Base-by-base conservation (phyloP, 1,140 invertebrate genomes). In the Pollicipes pollicipes region DNA sequence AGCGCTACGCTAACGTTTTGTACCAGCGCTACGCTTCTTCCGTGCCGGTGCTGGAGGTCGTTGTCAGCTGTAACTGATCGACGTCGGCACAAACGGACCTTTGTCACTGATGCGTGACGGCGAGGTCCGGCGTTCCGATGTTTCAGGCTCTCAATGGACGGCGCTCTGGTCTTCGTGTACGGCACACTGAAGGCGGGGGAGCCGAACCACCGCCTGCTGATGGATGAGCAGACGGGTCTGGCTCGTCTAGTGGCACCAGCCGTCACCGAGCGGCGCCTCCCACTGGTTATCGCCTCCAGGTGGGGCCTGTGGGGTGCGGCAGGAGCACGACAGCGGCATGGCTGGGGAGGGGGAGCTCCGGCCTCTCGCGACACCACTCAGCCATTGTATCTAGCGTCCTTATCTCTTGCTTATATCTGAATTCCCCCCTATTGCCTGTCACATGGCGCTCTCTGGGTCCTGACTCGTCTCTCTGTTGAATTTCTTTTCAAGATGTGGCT, bases 131-230 rank as follows among this genome's bases (percentile, higher is more conserved):
- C 6, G 21, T 58, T 58, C 10, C 45, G 8, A 2, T 21, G 45
- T 21, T 21, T 21, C 2, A 10, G 13, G 32, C 45, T 21, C 13
- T 58, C 45, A 21, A 58, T 58, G 45, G 45, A 58, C 13, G 2
- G 6, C 45, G 45, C 24, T 10, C 45, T 58, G 45, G 85, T 94
- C 8, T 96, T 95, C 80, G 89, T 95, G 0, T 96, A 95, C 79
- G 93, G 93, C 24, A 95, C 92, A 0, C 78, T 95, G 30, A 95
- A 95, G 83, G 81, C 81, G 66, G 87, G 87, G 30, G 89, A 95
- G 81, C 91, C 93, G 0, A 95, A 95, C 80, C 85, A 93, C 77
- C 75, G 83, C 45, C 84, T 87, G 76, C 81, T 95, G 30, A 80
- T 83, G 27, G 83, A 87, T 74, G 73, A 77, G 1, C 77, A 83